Base-by-base conservation (phyloP, 30 jellyfish, hydroid and myxozoan species). In the Chironex yamaguchii region DNA sequence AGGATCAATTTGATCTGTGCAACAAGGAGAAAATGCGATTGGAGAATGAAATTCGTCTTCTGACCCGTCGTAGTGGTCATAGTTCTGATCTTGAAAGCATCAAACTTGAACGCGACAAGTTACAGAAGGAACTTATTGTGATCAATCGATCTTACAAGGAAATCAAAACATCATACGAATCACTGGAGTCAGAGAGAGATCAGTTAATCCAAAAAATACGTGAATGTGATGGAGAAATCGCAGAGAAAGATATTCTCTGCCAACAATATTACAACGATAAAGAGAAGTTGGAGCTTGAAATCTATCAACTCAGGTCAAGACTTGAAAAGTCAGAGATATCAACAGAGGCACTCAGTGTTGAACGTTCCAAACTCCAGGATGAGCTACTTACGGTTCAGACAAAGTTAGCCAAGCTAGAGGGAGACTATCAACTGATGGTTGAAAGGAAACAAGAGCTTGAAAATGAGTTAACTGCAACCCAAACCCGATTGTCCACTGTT, bases 401-500 rank as follows among this genome's bases (percentile, higher is more conserved):
- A 14, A 93, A 93, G 74, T 89, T 86, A 23, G 82, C 88, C 79
- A 89, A 93, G 53, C 86, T 88, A 13, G 96, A 93, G 35, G 95
- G 98, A n/a, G 98, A 93, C 31, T 84, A 82, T 62, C 88, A 93
- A 68, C 35, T 83, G 20, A 96, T 76, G 3, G 80, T 91, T 25
- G 78, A 90, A 12, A 93, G 79, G 86, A 81, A 94, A 50, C 94
- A 89, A 14, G 97, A 89, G 25, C 84, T 93, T 33, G 97, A 93
- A 86, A 88, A 88, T 62, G 98, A 93, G 36, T 86, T 93, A 14
- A 91, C 87, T 30, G 80, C 89, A 20, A 77, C 95, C 12, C 79
- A 82, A 36, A 91, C 97, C 2, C 76, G 89, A 33, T 75, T 93
- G 52, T 48, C 94, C n/a, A 88, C 71, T 24, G 78, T 93, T 2